A percentile compares a stretch with the other conserved stretches of the same genome.
Conservation (phyloP, 2,888 invertebrate genomes). For the Volucella bombylans region DNA sequence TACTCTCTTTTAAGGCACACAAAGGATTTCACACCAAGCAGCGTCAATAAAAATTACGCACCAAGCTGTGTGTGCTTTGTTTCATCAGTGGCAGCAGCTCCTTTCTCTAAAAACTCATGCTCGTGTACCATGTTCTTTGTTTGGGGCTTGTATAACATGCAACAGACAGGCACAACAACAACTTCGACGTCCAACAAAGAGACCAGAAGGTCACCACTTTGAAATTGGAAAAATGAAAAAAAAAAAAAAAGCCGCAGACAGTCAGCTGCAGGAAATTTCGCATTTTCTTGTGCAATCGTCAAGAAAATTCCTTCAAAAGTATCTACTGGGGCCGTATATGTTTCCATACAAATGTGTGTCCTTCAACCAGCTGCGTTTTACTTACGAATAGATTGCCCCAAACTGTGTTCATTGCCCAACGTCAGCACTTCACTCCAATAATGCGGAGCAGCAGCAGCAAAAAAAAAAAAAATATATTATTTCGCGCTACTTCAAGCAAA, state of each 20-base stretch:
- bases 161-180: slow-evolving; percentile 22
- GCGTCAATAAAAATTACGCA: slow-evolving; percentile 64
- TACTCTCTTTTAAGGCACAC: slow-evolving; percentile 24
- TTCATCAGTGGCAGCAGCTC: not conserved
- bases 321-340: not conserved
- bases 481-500: too few species aligned
- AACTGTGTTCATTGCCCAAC: not conserved
- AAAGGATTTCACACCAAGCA: slow-evolving; percentile 62
- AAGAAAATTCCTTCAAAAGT: slow-evolving; percentile 40
- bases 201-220: slow-evolving; percentile 60
- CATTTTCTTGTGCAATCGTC: slow-evolving; percentile 67
- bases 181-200: slow-evolving; percentile 10
- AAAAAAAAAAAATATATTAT: not conserved
- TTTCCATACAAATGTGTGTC: slow-evolving; percentile 11
- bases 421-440: not conserved
- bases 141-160: slow-evolving; percentile 4
- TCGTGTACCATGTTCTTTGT: slow-evolving; percentile 47
- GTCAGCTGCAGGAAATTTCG: slow-evolving; percentile 68
- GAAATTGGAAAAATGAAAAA: slow-evolving; percentile 11
- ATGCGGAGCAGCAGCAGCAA: slow-evolving; percentile 8
- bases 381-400: slow-evolving; percentile 14
- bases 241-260: slow-evolving; percentile 25
- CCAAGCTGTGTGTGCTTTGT: slow-evolving; percentile 35
- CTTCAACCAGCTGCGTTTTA: slow-evolving; percentile 64
- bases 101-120: slow-evolving; percentile 16